Evolutionary conservation across 2,797 vertebrate species (phyloP).

Genomic region (Sebastes taczanowskii): DNA sequence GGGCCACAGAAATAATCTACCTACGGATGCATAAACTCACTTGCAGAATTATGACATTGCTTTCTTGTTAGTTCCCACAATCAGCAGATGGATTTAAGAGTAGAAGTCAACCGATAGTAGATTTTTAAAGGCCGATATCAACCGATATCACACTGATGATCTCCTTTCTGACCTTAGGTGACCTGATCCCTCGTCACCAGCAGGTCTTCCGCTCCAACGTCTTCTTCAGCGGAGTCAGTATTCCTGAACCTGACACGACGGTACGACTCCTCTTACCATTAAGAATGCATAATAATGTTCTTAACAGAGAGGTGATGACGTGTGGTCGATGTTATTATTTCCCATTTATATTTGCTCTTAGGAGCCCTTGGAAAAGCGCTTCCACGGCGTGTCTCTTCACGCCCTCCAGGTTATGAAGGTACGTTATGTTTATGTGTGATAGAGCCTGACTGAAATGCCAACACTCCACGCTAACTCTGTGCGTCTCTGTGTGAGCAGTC

Average conservation of each 20-base stretch:
- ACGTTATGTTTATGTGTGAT: conserved; percentile 3
- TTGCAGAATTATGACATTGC: not conserved
- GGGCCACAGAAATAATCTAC: not conserved
- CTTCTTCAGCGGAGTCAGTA: conserved; percentile 90
- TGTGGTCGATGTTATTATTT: not conserved
- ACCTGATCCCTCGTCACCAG: conserved; percentile 90
- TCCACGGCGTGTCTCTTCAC: conserved; percentile 72
- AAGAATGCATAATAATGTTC: not conserved
- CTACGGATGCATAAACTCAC: not conserved
- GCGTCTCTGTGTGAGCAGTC: conserved; percentile 70
- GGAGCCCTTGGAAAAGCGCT: conserved; percentile 90
- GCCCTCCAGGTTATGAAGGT: conserved; percentile 90
- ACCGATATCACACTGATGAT: not conserved
- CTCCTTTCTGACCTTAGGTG: conserved; percentile 77
- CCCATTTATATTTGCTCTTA: conserved; percentile 39
- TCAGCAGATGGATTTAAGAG: not conserved
- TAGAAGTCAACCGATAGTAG: not conserved
- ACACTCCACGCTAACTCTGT: not conserved
- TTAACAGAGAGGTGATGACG: not conserved
- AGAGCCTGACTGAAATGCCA: not conserved
- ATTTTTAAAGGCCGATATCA: too few species aligned
- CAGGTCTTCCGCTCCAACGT: conserved; percentile 89
- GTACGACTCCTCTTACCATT: conserved; percentile 53
- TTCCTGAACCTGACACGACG: conserved; percentile 88
- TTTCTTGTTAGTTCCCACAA: not conserved